Evolutionary conservation across 2,113 vertebrate genomes (phyloP).

Genomic region (Podarcis cretensis): DNA sequence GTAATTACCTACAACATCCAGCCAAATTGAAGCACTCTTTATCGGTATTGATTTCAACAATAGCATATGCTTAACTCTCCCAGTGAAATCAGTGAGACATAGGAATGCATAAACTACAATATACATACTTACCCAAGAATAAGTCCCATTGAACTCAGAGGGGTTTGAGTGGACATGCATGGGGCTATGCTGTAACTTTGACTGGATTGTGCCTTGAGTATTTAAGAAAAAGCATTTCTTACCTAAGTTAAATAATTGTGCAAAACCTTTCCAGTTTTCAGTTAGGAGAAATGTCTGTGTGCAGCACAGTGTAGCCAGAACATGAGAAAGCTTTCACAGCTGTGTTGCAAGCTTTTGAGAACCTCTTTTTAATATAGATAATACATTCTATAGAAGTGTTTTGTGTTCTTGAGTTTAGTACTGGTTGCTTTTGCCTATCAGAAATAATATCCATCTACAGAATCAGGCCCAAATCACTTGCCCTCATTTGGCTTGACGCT

Average conservation of each 20-base stretch:
- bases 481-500: slow-evolving; percentile 45
- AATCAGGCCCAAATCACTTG: slow-evolving; percentile 47
- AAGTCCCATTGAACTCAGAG: too few species aligned
- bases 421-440: slow-evolving; percentile 41
- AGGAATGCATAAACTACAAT: too few species aligned
- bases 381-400: slow-evolving; percentile 15
- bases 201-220: slow-evolving; percentile 36
- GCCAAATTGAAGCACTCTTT: not conserved
- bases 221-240: slow-evolving; percentile 53
- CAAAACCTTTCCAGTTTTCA: slow-evolving; percentile 59
- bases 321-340: slow-evolving; percentile 66
- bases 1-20: slow-evolving; percentile 60
- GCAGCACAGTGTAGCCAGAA: slow-evolving; percentile 58
- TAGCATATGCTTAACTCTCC: not conserved
- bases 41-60: too few species aligned
- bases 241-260: slow-evolving; percentile 71
- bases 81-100: not conserved
- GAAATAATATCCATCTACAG: slow-evolving; percentile 50
- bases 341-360: slow-evolving; percentile 63
- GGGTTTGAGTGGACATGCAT: too few species aligned
- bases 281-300: slow-evolving; percentile 42
- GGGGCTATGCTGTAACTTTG: not conserved
- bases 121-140: too few species aligned
- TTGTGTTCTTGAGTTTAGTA: slow-evolving; percentile 53
- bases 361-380: slow-evolving; percentile 60